These are phyloP conservation scores for Motacilla tschutschensis DNA, from an alignment of 2,113 vertebrate species.

Conservation along the genomic window DNA sequence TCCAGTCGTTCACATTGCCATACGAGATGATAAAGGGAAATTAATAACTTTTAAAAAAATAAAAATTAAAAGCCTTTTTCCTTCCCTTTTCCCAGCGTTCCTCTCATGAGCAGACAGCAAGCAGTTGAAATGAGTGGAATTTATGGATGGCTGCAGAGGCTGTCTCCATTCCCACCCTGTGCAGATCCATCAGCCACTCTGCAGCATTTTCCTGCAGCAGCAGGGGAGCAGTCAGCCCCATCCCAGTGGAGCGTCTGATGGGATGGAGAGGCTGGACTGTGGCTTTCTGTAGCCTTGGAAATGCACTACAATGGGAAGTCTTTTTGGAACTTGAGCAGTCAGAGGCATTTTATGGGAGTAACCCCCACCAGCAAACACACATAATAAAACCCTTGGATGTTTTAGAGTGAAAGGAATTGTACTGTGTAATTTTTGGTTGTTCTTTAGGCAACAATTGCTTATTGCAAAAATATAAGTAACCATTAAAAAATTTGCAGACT, in stretches of 20 bases:
- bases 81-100: neutral
- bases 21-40: neutral
- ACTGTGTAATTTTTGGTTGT: neutral
- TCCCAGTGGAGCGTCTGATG: slow-evolving; percentile 1
- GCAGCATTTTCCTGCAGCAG: slow-evolving; percentile 1
- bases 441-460: neutral
- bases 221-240: slow-evolving; percentile 13
- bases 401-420: slow-evolving; percentile 19
- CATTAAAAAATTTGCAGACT: neutral
- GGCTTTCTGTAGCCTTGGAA: slow-evolving; percentile 30
- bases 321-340: slow-evolving; percentile 9
- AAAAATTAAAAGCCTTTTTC: neutral
- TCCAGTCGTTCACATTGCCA: slow-evolving; percentile 6
- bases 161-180: slow-evolving; percentile 16
- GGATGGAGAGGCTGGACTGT: neutral
- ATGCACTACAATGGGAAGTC: neutral
- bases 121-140: slow-evolving; percentile 46
- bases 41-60: neutral
- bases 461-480: neutral
- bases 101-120: slow-evolving; percentile 25
- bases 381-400: neutral
- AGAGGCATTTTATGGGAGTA: slow-evolving; percentile 5
- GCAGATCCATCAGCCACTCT: slow-evolving; percentile 35
- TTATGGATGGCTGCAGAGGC: slow-evolving; percentile 66
- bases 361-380: neutral